Percentiles rank a stretch among this genome's conserved stretches.
These are phyloP conservation scores for Ahaetulla prasina DNA, from an alignment of 2,113 vertebrate genomes.

Conservation along the genomic window DNA sequence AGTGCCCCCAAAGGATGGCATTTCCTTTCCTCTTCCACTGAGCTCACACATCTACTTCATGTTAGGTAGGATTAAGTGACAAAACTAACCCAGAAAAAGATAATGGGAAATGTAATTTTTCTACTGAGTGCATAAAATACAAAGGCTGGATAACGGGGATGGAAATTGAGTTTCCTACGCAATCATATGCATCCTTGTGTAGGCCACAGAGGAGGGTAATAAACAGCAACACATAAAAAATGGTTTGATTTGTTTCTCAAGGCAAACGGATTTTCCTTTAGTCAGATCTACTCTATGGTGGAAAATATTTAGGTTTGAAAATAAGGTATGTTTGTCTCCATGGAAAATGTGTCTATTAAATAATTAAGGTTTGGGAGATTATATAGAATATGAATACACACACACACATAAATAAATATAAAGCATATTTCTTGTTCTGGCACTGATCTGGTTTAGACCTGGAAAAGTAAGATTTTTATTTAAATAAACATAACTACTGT, in stretches of 20 bases:
- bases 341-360: background rate
- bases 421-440: background rate
- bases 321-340: background rate
- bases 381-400: background rate
- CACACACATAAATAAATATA: background rate
- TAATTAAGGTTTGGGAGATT: background rate
- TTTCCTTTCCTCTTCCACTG: background rate
- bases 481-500: background rate
- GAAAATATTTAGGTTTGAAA: background rate
- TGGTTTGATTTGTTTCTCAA: background rate
- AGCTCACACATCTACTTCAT: slow-evolving; percentile 17
- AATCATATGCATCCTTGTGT: background rate
- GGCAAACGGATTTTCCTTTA: background rate
- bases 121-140: background rate
- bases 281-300: background rate
- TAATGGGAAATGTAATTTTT: background rate
- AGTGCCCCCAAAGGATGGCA: background rate
- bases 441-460: background rate
- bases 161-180: background rate
- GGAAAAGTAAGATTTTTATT: background rate
- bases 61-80: background rate
- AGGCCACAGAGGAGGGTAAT: background rate
- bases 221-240: background rate
- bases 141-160: background rate
- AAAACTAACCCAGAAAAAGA: background rate